Conservation (phyloP, 2,113 vertebrate species). For the Nanorana parkeri region DNA sequence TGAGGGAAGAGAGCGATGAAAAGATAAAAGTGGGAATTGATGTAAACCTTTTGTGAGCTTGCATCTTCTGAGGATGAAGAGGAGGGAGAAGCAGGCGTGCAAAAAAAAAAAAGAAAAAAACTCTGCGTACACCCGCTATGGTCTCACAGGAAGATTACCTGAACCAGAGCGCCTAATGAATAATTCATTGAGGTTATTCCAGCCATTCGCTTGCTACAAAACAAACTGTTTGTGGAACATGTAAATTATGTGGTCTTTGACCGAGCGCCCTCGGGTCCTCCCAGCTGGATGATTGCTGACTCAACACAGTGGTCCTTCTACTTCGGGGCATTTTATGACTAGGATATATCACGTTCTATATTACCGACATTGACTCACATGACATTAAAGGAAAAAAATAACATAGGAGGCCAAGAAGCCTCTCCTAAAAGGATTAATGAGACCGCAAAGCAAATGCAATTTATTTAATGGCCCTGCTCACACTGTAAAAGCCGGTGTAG, state of each 20-base stretch:
- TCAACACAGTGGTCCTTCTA: not conserved
- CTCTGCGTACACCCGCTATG: not conserved
- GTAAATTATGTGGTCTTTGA: conserved; percentile 12
- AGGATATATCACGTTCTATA: conserved; percentile 34
- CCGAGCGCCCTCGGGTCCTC: not conserved
- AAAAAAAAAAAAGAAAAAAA: too few relatives aligned
- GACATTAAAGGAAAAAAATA: conserved; percentile 30
- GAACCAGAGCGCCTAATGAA: conserved; percentile 10
- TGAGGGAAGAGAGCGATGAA: not conserved
- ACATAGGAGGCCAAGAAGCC: conserved; percentile 22
- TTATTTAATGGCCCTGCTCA: conserved; percentile 42
- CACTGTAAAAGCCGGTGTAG: not conserved
- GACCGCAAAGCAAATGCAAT: conserved; percentile 5
- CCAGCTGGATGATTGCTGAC: conserved; percentile 4
- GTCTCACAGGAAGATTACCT: not conserved
- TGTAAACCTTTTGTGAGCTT: not conserved
- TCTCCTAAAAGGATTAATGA: conserved; percentile 21
- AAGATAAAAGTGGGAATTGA: conserved; percentile 16
- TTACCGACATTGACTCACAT: conserved; percentile 29
- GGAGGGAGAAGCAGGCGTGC: not conserved
- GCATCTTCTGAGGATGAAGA: conserved; percentile 16
- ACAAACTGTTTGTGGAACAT: conserved; percentile 1
- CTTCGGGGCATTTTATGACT: conserved; percentile 16
- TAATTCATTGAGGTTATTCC: conserved; percentile 43
- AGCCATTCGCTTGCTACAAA: conserved; percentile 28